A percentile compares a stretch with the other conserved stretches of the same genome.
These are phyloP conservation scores for Ganaspis brasiliensis DNA, from an alignment of 2,888 invertebrate species.

Conservation along the genomic window DNA sequence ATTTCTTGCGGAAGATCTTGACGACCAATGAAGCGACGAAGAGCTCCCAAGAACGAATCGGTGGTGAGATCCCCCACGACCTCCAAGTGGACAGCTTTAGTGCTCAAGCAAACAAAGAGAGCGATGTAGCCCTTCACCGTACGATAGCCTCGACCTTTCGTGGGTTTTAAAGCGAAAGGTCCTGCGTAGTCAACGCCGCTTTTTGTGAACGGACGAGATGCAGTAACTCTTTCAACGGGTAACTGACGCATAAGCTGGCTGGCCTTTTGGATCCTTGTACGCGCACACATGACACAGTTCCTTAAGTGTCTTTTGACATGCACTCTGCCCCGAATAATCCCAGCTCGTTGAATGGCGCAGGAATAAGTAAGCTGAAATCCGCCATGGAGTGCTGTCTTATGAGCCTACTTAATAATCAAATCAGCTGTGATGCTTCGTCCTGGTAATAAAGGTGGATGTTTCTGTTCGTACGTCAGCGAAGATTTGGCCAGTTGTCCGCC, in stretches of 20 bases:
- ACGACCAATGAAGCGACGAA: too few relatives aligned
- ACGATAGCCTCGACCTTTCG: slow-evolving; percentile 40
- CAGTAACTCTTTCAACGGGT: neutral
- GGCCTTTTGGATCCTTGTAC: neutral
- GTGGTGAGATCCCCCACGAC: too few relatives aligned
- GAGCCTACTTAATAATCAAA: neutral
- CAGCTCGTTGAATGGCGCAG: neutral
- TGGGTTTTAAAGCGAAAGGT: slow-evolving; percentile 40
- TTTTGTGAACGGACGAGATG: neutral
- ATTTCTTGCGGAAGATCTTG: too few relatives aligned
- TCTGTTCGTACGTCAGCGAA: neutral
- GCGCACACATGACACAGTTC: neutral
- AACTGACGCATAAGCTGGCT: neutral
- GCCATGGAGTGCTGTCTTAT: neutral
- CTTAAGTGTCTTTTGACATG: neutral
- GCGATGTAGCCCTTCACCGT: too few relatives aligned
- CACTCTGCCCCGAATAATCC: neutral
- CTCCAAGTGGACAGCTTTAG: too few relatives aligned
- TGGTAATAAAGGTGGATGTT: neutral
- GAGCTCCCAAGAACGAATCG: too few relatives aligned
- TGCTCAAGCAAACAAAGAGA: too few relatives aligned
- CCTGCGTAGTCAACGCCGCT: slow-evolving; percentile 53
- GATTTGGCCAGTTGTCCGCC: slow-evolving; percentile 15
- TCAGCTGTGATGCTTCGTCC: neutral
- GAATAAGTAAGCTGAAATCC: neutral